These are phyloP conservation scores for Dipodomys stephensi DNA, from an alignment of 2,113 vertebrate species.

Conservation along the genomic window DNA sequence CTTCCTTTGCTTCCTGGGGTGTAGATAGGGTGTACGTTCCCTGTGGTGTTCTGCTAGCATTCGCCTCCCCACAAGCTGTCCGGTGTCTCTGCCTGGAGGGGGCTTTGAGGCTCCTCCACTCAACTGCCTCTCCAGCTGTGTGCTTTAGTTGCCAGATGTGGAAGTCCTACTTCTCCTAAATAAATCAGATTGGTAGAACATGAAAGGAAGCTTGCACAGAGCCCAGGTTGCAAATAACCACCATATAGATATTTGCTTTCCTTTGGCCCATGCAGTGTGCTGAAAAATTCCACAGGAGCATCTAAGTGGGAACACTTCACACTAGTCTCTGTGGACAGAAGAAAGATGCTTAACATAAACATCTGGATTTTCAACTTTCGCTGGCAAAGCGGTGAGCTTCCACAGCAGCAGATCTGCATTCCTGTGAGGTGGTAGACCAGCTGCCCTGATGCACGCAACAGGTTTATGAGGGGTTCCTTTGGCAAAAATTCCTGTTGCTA, in stretches of 20 bases:
- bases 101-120: conserved; percentile 4
- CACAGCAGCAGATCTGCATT: neutral
- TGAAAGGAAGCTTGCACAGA: conserved; percentile 27
- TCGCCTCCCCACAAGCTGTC: neutral
- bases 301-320: neutral
- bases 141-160: conserved; percentile 47
- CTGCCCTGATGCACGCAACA: neutral
- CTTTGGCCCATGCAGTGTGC: neutral
- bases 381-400: neutral
- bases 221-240: neutral
- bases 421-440: neutral
- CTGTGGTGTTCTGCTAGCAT: neutral
- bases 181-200: conserved; percentile 19
- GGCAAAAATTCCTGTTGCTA: neutral
- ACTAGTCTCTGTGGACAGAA: neutral
- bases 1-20: neutral
- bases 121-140: conserved; percentile 30
- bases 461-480: neutral
- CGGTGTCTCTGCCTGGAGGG: neutral
- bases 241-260: conserved; percentile 18
- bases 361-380: neutral
- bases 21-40: neutral
- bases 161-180: neutral
- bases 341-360: neutral
- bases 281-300: conserved; percentile 11